phyloP scores from a whole-genome alignment of 2,888 invertebrate species.

The Agrenia bidenticulata region DNA sequence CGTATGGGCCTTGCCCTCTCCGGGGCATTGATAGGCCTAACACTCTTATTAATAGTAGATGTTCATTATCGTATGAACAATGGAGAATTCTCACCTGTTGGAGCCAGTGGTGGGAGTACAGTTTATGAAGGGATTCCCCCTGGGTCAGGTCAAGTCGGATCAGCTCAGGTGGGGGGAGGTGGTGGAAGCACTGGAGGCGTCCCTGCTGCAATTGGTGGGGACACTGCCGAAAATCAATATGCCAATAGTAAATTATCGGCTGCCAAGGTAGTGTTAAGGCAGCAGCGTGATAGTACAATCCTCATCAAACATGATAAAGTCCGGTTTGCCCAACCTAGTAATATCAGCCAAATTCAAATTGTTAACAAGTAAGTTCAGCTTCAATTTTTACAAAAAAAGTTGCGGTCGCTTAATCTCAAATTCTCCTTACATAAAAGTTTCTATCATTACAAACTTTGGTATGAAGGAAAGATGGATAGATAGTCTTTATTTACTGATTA shows the following conservation, averaged over 20 bases:
- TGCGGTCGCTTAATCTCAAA: no score
- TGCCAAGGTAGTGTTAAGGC: conserved; percentile 43
- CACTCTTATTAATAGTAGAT: conserved; percentile 51
- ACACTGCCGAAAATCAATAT: conserved; percentile 51
- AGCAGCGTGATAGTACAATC: conserved; percentile 49
- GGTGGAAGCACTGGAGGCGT: conserved; percentile 31
- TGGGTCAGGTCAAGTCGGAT: conserved; percentile 41
- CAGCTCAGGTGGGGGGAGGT: conserved; percentile 36
- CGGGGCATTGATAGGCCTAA: conserved; percentile 52
- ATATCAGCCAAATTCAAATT: conserved; percentile 52
- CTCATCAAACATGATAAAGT: conserved; percentile 51
- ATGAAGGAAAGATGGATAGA: no score
- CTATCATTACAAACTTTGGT: no score
- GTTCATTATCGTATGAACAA: conserved; percentile 51
- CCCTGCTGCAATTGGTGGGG: conserved; percentile 24
- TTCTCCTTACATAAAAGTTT: no score
- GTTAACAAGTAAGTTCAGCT: conserved; percentile 42
- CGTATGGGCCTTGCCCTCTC: conserved; percentile 50
- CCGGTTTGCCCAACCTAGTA: conserved; percentile 49
- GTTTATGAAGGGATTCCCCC: conserved; percentile 32
- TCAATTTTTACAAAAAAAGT: no score
- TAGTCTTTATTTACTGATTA: no score
- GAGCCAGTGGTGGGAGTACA: conserved; percentile 23
- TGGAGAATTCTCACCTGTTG: conserved; percentile 38
- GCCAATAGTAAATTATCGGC: conserved; percentile 50